Evolutionary conservation across 2,797 vertebrate species (phyloP).

Genomic region (Melanotaenia maccullochi): DNA sequence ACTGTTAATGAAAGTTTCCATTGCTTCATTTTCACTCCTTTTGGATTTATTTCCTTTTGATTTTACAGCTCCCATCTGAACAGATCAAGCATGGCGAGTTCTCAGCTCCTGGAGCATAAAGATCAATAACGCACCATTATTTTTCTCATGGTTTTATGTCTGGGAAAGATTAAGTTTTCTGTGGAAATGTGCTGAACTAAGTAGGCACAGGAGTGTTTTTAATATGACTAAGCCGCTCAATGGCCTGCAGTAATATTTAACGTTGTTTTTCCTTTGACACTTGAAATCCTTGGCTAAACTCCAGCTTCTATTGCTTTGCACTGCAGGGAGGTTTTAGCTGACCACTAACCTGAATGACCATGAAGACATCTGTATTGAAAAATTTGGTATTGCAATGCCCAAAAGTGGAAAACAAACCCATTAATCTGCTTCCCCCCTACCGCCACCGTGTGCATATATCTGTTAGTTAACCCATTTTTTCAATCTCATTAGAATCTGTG

Average conservation of each 20-base stretch:
- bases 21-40: constrained; percentile 50
- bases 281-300: constrained; percentile 43
- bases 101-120: constrained; percentile 35
- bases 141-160: constrained; percentile 54
- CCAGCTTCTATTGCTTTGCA: constrained; percentile 40
- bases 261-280: constrained; percentile 49
- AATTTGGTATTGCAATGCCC: constrained; percentile 42
- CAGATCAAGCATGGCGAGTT: constrained; percentile 44
- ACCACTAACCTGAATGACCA: constrained; percentile 37
- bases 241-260: constrained; percentile 51
- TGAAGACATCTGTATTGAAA: constrained; percentile 42
- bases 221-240: constrained; percentile 42
- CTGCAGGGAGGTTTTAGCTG: constrained; percentile 38
- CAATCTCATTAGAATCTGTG: constrained; percentile 15
- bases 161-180: constrained; percentile 61
- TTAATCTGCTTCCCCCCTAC: constrained; percentile 26
- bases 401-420: constrained; percentile 24
- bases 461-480: constrained; percentile 25
- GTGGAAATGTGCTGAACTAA: constrained; percentile 43
- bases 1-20: constrained; percentile 50
- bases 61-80: constrained; percentile 45
- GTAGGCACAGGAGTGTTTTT: constrained; percentile 55
- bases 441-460: constrained; percentile 2
- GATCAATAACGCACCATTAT: constrained; percentile 67
- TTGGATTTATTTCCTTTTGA: constrained; percentile 38